Evolutionary conservation across 2,888 invertebrate species (phyloP).

Genomic region (Synanthedon andrenaeformis): DNA sequence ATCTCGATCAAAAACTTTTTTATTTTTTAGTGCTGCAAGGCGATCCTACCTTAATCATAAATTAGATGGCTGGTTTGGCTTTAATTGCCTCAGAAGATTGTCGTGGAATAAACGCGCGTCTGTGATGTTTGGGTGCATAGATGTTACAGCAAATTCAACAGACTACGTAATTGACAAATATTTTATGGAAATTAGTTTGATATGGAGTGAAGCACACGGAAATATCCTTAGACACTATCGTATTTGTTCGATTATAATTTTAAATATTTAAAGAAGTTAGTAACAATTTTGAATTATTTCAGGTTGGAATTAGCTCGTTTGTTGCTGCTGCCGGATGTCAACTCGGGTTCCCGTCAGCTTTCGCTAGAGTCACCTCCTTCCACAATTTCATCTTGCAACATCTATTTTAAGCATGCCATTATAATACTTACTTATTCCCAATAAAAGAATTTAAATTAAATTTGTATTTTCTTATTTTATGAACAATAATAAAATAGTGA

Average conservation of each 20-base stretch:
- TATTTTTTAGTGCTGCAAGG: neutral
- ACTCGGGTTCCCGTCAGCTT: constrained; percentile 35
- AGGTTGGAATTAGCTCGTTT: constrained; percentile 44
- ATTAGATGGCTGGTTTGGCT: constrained; percentile 2
- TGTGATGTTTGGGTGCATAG: too few relatives aligned
- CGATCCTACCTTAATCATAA: neutral
- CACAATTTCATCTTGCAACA: constrained; percentile 25
- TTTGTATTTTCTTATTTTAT: neutral
- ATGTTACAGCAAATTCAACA: too few relatives aligned
- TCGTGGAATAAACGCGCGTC: neutral
- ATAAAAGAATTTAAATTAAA: neutral
- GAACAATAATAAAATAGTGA: neutral
- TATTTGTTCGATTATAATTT: too few relatives aligned
- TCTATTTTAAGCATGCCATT: constrained; percentile 11
- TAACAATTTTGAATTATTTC: constrained; percentile 4
- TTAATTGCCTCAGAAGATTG: neutral
- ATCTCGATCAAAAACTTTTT: neutral
- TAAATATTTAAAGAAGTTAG: neutral
- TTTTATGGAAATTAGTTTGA: too few relatives aligned
- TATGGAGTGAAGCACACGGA: too few relatives aligned
- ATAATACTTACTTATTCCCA: neutral
- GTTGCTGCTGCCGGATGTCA: constrained; percentile 28
- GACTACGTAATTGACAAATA: too few relatives aligned
- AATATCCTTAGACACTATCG: too few relatives aligned
- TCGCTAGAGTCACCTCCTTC: constrained; percentile 37